Evolutionary conservation across 2,113 vertebrate genomes (phyloP).

Genomic region (Etheostoma spectabile): DNA sequence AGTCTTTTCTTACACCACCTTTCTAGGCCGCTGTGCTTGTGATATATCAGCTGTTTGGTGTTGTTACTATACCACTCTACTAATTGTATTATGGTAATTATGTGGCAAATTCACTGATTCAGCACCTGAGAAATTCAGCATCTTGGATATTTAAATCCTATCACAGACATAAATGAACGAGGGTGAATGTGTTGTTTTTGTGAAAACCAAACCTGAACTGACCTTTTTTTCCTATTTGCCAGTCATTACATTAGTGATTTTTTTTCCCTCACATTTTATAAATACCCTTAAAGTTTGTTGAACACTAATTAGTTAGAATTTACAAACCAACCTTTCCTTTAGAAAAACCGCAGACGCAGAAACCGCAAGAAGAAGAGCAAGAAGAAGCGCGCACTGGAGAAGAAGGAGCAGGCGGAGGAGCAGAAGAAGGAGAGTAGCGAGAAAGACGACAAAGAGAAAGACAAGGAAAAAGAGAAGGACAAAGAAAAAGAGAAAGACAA

Average conservation of each 20-base stretch:
- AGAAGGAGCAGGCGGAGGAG: constrained; percentile 81
- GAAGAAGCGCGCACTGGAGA: constrained; percentile 84
- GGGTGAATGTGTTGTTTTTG: too few relatives aligned
- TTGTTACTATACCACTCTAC: neutral
- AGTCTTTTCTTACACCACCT: constrained; percentile 19
- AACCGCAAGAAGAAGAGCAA: constrained; percentile 93
- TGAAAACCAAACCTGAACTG: too few relatives aligned
- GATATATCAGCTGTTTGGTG: neutral
- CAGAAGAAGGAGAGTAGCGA: constrained; percentile 13
- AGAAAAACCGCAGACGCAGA: constrained; percentile 91
- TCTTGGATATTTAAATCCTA: too few relatives aligned
- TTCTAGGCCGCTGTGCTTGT: neutral
- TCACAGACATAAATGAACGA: too few relatives aligned
- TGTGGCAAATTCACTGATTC: too few relatives aligned
- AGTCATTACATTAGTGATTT: too few relatives aligned
- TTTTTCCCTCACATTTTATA: neutral
- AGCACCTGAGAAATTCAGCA: too few relatives aligned
- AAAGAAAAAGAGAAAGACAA: constrained; percentile 77
- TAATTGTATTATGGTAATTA: too few relatives aligned
- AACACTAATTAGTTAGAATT: neutral
- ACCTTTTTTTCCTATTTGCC: neutral
- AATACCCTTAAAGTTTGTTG: neutral
- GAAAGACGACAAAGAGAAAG: constrained; percentile 50
- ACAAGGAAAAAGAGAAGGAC: constrained; percentile 10
- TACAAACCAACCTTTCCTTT: neutral